Percentiles rank a stretch among this genome's conserved stretches.
phyloP scores from a whole-genome alignment of 92 coral and sea anemone genomes.

The Porites cylindrica region DNA sequence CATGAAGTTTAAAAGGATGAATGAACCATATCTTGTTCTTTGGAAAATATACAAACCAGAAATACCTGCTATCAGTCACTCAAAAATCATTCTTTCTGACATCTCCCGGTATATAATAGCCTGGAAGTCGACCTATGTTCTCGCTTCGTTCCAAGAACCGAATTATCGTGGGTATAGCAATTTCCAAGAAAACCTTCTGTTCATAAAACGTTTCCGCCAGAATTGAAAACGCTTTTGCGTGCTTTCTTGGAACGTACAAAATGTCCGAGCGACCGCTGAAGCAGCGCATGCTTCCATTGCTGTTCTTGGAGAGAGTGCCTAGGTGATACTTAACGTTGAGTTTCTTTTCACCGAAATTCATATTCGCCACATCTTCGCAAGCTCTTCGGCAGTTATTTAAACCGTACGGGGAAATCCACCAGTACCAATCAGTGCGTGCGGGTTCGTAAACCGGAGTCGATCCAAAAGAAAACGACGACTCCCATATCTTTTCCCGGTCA shows the following conservation, averaged over 20 bases:
- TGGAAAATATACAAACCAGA: slow-evolving; percentile 87
- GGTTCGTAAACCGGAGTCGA: slow-evolving; percentile 72
- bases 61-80: slow-evolving; percentile 86
- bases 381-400: slow-evolving; percentile 86
- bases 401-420: slow-evolving; percentile 92
- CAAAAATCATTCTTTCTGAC: slow-evolving; percentile 73
- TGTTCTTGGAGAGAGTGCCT: slow-evolving; percentile 62
- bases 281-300: slow-evolving; percentile 79
- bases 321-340: slow-evolving; percentile 32
- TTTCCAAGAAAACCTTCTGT: slow-evolving; percentile 78
- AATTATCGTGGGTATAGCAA: slow-evolving; percentile 84
- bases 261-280: slow-evolving; percentile 89
- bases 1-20: slow-evolving; percentile 89
- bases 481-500: slow-evolving; percentile 76
- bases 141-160: slow-evolving; percentile 67
- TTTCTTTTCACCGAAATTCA: slow-evolving; percentile 43
- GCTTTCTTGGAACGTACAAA: slow-evolving; percentile 71
- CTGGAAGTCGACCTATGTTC: slow-evolving; percentile 71
- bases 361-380: slow-evolving; percentile 75
- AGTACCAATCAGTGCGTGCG: slow-evolving; percentile 78
- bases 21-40: slow-evolving; percentile 80
- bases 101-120: slow-evolving; percentile 85
- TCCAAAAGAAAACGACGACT: slow-evolving; percentile 66
- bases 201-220: slow-evolving; percentile 74
- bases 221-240: slow-evolving; percentile 73